These are phyloP conservation scores for Trididemnum miniatum DNA, from an alignment of 23 tunicate species.

Conservation along the genomic window DNA sequence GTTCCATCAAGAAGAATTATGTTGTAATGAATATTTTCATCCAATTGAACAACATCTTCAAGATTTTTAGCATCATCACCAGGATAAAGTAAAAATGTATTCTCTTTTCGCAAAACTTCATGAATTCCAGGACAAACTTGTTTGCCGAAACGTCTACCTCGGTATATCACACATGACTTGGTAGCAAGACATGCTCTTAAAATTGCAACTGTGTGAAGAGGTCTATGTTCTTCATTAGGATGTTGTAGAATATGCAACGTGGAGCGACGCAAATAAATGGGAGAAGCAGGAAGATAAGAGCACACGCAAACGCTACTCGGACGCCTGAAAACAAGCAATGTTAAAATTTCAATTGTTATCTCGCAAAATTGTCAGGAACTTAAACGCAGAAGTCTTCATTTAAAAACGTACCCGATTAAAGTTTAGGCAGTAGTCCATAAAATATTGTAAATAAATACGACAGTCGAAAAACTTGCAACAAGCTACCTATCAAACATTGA, in stretches of 20 bases:
- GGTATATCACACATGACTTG: constrained; percentile 26
- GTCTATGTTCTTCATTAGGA: constrained; percentile 79
- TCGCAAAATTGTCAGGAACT: too few relatives aligned
- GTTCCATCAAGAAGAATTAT: constrained; percentile 88
- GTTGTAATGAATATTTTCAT: constrained; percentile 12
- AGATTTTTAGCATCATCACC: constrained; percentile 43
- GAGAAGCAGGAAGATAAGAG: constrained; percentile 38
- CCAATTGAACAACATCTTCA: not conserved
- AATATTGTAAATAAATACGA: too few relatives aligned
- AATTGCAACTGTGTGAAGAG: constrained; percentile 69
- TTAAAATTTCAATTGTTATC: too few relatives aligned
- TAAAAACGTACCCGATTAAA: too few relatives aligned
- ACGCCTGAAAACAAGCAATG: constrained; percentile 50
- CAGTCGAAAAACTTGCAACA: too few relatives aligned
- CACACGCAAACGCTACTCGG: constrained; percentile 78
- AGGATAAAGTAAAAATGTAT: constrained; percentile 73
- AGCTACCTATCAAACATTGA: too few relatives aligned
- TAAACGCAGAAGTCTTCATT: too few relatives aligned
- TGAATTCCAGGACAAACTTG: constrained; percentile 41
- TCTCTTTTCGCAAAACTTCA: constrained; percentile 6
- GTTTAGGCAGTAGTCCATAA: too few relatives aligned
- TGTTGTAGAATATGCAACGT: constrained; percentile 75
- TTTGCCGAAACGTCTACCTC: constrained; percentile 40
- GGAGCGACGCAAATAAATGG: constrained; percentile 26
- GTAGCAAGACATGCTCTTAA: constrained; percentile 45